Percentiles rank a stretch among this genome's conserved stretches.
Conservation (phyloP, 1,140 invertebrate species). For the Parapsyche elsis region DNA sequence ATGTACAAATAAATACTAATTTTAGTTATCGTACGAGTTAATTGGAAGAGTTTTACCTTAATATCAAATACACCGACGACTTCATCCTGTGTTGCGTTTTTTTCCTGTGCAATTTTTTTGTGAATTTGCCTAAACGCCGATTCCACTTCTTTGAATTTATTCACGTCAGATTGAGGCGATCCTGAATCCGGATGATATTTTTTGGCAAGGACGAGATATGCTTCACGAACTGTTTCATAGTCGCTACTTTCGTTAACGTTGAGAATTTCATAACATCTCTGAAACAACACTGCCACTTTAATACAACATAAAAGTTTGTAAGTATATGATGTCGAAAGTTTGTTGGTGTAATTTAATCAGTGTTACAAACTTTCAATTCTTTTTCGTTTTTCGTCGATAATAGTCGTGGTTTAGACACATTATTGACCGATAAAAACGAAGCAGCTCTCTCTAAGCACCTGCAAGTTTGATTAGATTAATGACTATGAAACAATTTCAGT, state of each 20-base stretch:
- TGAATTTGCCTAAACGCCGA: constrained; percentile 68
- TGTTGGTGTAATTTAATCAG: no score
- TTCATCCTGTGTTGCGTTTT: constrained; percentile 61
- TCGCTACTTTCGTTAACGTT: constrained; percentile 75
- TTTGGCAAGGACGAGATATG: constrained; percentile 82
- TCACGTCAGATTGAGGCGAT: constrained; percentile 71
- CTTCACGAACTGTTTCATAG: constrained; percentile 75
- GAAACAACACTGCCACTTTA: constrained; percentile 35
- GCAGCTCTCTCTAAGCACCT: no score
- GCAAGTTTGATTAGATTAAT: no score
- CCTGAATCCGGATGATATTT: constrained; percentile 86
- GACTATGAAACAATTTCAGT: no score
- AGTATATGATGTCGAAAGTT: no score
- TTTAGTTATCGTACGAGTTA: not conserved
- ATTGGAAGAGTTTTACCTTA: constrained; percentile 57
- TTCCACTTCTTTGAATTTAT: constrained; percentile 79
- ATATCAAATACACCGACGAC: constrained; percentile 63
- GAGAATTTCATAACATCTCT: constrained; percentile 76
- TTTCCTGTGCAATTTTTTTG: constrained; percentile 68
- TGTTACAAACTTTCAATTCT: no score
- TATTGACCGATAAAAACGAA: no score
- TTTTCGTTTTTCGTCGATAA: no score
- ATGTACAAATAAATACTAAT: not conserved
- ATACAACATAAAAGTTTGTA: not conserved
- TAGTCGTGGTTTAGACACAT: no score